Base-by-base conservation (phyloP, 2,888 invertebrate genomes). In the Rhodophaea formosa region DNA sequence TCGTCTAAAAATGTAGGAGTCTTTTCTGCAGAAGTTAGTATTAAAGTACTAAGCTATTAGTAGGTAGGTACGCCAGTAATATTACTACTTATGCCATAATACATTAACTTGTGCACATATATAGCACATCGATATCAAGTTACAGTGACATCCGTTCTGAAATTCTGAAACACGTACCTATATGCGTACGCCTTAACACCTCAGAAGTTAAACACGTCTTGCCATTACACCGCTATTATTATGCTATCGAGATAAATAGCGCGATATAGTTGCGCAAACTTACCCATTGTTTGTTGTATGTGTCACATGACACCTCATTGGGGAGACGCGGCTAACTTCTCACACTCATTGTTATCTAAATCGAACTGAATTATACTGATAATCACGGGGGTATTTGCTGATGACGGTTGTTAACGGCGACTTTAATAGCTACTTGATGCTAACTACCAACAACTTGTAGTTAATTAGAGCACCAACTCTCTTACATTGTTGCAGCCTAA, bases 401-500 rank as follows among this genome's bases (percentile, higher is more conserved):
- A 51, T 16, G 14, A n/a, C 16, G 10, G 35, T 35, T 51, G 10
- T 17, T 12, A 51, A 7, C n/a, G n/a, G n/a, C n/a, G n/a, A 35
- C 16, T 35, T 49, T 23, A 49, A 49, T 51, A 15, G 35, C 35
- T 39, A 32, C 10, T 14, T 32, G 10, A 30, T 51, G 12, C 32
- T 16, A 51, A 51, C 16, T 51, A 51, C 35, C 17, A 7, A 35
- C 35, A 14, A n/a, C 47, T 30, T 30, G 47, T 30, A 47, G 47
- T 30, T 47, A 29, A 47, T 47, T 30, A 30, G 47, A 12, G 12
- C 39, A 8, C 0, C 1, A 47, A 15, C 30, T 47, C 30, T 12
- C 8, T 47, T 30, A 47, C 47, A 15, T 30, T 47, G 47, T 47
- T 47, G 47, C 17, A 15, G 32, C 49, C 32, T 32, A 49, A 16